Conservation (phyloP, 1,140 invertebrate species). For the Nixonia krombeini region DNA sequence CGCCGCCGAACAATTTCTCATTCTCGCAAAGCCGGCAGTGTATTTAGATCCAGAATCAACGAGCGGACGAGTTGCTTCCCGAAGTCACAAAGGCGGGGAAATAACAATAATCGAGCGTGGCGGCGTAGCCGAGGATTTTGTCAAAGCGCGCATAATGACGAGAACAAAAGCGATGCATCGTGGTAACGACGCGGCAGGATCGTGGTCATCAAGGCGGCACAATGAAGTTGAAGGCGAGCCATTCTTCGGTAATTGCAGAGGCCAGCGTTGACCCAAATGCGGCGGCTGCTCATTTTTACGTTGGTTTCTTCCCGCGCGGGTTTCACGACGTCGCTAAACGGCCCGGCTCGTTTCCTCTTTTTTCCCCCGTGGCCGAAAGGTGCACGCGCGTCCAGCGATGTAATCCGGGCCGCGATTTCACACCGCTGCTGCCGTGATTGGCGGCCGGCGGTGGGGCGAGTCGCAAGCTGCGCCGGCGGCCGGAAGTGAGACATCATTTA, state of each 20-base stretch:
- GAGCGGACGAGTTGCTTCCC: no score
- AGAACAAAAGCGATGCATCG: background rate
- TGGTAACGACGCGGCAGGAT: slow-evolving; percentile 15
- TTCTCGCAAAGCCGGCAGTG: no score
- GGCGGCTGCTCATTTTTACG: slow-evolving; percentile 21
- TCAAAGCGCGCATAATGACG: background rate
- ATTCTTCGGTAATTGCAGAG: slow-evolving; percentile 29
- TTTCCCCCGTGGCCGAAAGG: slow-evolving; percentile 12
- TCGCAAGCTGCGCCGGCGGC: slow-evolving; percentile 32
- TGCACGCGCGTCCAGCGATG: slow-evolving; percentile 25
- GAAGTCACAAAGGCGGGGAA: background rate
- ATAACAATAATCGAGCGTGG: background rate
- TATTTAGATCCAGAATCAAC: no score
- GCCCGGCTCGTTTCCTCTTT: slow-evolving; percentile 12
- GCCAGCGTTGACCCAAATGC: slow-evolving; percentile 19
- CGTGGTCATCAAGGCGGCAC: slow-evolving; percentile 10
- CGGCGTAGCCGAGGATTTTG: background rate
- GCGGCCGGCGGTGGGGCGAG: slow-evolving; percentile 15
- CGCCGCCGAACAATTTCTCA: no score
- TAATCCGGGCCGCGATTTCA: slow-evolving; percentile 39
- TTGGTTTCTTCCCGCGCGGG: slow-evolving; percentile 12
- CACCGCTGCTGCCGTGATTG: slow-evolving; percentile 26
- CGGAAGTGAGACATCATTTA: slow-evolving; percentile 48
- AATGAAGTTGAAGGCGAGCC: slow-evolving; percentile 23
- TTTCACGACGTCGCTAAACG: slow-evolving; percentile 11